phyloP scores from a whole-genome alignment of 2,888 invertebrate species.

The Nezara viridula region DNA sequence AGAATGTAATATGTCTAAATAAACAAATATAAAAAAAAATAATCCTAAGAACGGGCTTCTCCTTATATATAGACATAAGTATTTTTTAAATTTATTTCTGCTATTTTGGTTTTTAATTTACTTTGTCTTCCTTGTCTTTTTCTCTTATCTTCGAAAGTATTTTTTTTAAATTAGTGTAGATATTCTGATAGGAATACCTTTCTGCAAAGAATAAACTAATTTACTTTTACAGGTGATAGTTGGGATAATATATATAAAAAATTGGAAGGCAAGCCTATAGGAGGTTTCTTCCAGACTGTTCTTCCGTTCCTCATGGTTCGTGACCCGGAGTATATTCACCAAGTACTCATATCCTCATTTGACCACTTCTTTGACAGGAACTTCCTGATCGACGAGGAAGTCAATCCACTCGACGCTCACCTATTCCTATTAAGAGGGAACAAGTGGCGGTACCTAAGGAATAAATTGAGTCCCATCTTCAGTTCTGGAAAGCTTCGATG shows the following conservation, averaged over 20 bases:
- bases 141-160: too few species aligned
- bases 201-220: too few species aligned
- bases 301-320: constrained; percentile 51
- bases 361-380: constrained; percentile 58
- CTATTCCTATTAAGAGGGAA: constrained; percentile 59
- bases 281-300: constrained; percentile 31
- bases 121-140: too few species aligned
- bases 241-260: constrained; percentile 47
- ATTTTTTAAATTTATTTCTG: too few species aligned
- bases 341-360: constrained; percentile 49
- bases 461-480: constrained; percentile 59
- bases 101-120: too few species aligned
- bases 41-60: too few species aligned
- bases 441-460: constrained; percentile 56
- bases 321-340: constrained; percentile 51
- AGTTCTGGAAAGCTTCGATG: constrained; percentile 61
- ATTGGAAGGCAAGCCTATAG: constrained; percentile 39
- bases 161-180: too few species aligned
- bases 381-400: constrained; percentile 54
- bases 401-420: constrained; percentile 60
- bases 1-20: too few species aligned
- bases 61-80: too few species aligned
- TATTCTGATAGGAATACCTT: too few species aligned
- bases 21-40: too few species aligned
- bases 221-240: constrained; percentile 29